Conservation (phyloP, 2,888 invertebrate species). For the Notodonta ziczac region DNA sequence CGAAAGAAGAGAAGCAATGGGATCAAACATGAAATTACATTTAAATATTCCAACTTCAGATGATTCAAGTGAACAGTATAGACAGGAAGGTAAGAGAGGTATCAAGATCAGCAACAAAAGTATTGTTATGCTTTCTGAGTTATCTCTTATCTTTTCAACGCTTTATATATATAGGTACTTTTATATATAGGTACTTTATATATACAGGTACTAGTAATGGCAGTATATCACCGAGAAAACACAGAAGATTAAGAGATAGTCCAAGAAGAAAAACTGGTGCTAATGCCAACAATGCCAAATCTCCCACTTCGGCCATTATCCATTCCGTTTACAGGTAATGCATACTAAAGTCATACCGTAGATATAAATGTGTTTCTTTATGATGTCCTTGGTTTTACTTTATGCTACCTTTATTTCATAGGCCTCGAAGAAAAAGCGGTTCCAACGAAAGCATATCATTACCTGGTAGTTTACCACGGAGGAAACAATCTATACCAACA, state of each 20-base stretch:
- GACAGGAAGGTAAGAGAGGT: constrained; percentile 68
- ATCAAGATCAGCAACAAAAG: background rate
- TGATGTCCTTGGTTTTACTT: too few species aligned
- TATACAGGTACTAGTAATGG: constrained; percentile 70
- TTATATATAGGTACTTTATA: too few species aligned
- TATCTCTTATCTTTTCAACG: background rate
- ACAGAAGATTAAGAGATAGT: constrained; percentile 86
- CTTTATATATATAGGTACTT: constrained; percentile 47
- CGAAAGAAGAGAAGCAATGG: constrained; percentile 79
- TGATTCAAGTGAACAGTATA: constrained; percentile 85
- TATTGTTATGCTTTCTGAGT: background rate
- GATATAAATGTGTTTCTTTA: background rate
- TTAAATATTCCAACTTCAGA: constrained; percentile 85
- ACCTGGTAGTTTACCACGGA: constrained; percentile 85
- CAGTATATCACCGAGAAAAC: constrained; percentile 84
- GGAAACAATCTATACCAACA: constrained; percentile 84
- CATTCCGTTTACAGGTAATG: constrained; percentile 75
- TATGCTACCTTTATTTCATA: constrained; percentile 22
- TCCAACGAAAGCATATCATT: constrained; percentile 87
- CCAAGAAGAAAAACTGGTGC: constrained; percentile 87
- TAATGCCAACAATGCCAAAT: constrained; percentile 80
- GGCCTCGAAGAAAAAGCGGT: constrained; percentile 78
- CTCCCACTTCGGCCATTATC: constrained; percentile 75
- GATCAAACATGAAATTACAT: constrained; percentile 81
- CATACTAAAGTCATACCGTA: background rate